Base-by-base conservation (phyloP, 2,113 vertebrate species). In the Morone chrysops region DNA sequence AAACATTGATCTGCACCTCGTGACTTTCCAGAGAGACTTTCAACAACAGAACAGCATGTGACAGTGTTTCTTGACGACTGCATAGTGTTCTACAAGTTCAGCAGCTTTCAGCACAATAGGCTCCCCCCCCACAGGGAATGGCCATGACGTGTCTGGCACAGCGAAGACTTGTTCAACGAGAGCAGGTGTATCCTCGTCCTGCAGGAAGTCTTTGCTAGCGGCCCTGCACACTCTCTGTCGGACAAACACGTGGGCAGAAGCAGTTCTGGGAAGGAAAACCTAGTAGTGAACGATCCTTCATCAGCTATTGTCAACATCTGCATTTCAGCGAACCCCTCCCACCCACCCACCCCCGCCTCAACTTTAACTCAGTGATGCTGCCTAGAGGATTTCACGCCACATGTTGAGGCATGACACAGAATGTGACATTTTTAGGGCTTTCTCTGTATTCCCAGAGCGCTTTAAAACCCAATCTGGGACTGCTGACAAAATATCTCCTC, bases 151-250 rank as follows among this genome's bases (percentile, higher is more conserved):
- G 50, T 25, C 47, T 48, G 51, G 66, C 71, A 60, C 57, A 6
- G 14, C 4, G 25, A 9, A 56, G 83, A 88, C 81, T 83, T 71
- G 90, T 78, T 77, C 38, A 25, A 40, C 82, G 66, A 14, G 65
- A 81, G 83, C 94, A 94, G 94, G 90, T 95, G 94, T 87, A 92
- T 94, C 94, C 94, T 92, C 48, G 63, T 67, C 41, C 74, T 57
- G 68, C 81, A 90, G 86, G 87, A 91, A 87, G 75, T 73, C 63
- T 47, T 63, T 69, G 78, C 80, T 70, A 61, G 68, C 41, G 22
- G 60, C 65, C 10, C n/a, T 43, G 60, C 74, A 81, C 70, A 11
- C 62, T 80, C 68, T 18, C 78, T 51, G 81, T 41, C 11, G 20
- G 54, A 81, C 75, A 76, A 87, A 79, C 80, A 75, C 65, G 85